A percentile compares a stretch with the other conserved stretches of the same genome.
phyloP scores from a whole-genome alignment of 2,113 vertebrate genomes.

The Sula dactylatra region DNA sequence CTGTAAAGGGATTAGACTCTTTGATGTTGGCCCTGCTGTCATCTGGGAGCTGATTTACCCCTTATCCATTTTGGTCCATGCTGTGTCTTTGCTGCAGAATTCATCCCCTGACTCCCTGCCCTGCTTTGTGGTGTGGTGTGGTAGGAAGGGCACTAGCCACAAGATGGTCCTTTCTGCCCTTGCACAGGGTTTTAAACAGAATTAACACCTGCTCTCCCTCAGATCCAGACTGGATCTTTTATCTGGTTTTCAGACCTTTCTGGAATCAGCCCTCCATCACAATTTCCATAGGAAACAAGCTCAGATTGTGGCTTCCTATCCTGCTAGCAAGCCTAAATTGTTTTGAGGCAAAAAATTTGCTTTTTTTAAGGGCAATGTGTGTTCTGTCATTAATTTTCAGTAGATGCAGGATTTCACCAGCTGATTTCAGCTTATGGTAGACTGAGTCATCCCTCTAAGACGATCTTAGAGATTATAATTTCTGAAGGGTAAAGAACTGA shows the following conservation, averaged over 20 bases:
- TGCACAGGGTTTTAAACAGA: background rate
- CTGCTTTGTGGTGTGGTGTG: background rate
- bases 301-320: background rate
- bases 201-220: background rate
- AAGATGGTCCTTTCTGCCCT: background rate
- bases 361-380: background rate
- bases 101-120: background rate
- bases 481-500: background rate
- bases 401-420: background rate
- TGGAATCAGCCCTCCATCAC: background rate
- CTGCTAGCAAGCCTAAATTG: background rate
- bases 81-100: background rate
- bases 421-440: background rate
- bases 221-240: background rate
- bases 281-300: background rate
- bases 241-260: background rate
- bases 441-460: background rate
- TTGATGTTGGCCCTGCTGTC: background rate
- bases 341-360: fast-evolving
- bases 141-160: background rate
- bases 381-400: background rate
- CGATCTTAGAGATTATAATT: background rate
- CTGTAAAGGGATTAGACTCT: background rate
- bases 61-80: background rate
- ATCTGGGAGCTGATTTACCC: background rate